Base-by-base conservation (phyloP, 2,888 invertebrate species). In the Rhagonycha lutea region DNA sequence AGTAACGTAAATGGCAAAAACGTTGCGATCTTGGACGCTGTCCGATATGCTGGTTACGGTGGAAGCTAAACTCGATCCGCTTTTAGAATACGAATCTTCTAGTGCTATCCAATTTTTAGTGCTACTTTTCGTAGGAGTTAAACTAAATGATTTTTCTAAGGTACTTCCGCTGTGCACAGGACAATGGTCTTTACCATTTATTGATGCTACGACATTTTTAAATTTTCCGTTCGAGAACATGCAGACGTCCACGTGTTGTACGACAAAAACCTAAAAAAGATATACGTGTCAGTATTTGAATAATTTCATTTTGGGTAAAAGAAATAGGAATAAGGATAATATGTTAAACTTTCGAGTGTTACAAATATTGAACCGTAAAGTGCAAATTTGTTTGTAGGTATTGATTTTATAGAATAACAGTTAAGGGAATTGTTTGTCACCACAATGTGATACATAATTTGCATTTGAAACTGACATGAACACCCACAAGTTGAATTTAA, bases 221-320 rank as follows among this genome's bases (percentile, higher is more conserved):
- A 97, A 97, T 88, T 96, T 96, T 0, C 96, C 96, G 84, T 96
- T 96, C 81, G 96, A 97, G 88, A 97, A 96, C 94, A 98, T 96
- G 88, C 96, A 96, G 0, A 98, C 97, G 85, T 96, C 96, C 24
- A 96, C 96, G 87, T 96, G 95, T 85, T 97, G 96, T 3, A 96
- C 94, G 74, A 96, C 92, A 84, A 95, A 91, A 5, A 94, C 92
- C 96, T 96, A 88, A 10, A 84, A 70, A 79, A 79, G 11, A 12
- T 24, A 26, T 29, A 12, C 11, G 14, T 62, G 9, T 62, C 5
- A 23, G 60, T 60, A n/a, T 14, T n/a, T 61, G 61, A n/a, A 14
- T 8, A 61, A 61, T 61, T 14, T n/a, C 8, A 10, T 60, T 60
- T n/a, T 12, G 3, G 1, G 1, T 47, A 47, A 10, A 47, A 47